phyloP scores from a whole-genome alignment of 1,140 invertebrate species.

The Drosophila setifemur region DNA sequence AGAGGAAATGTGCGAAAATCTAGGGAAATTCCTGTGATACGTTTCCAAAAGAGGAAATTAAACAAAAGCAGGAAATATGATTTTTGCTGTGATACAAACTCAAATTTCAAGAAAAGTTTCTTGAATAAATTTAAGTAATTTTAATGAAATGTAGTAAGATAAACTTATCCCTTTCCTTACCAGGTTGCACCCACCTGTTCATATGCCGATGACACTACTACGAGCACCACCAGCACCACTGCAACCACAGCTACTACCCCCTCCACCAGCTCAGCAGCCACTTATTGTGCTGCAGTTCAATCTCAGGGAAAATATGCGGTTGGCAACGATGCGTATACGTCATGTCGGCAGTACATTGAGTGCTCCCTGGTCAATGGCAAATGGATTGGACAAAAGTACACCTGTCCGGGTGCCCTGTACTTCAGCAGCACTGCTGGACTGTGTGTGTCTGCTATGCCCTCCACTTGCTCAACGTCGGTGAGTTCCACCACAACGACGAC shows the following conservation, averaged over 20 bases:
- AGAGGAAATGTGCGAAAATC: too few relatives aligned
- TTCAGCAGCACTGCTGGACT: conserved; percentile 33
- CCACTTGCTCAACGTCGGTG: conserved; percentile 10
- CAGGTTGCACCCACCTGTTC: conserved; percentile 56
- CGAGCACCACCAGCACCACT: conserved; percentile 25
- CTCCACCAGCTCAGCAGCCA: conserved; percentile 34
- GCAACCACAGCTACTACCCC: conserved; percentile 1
- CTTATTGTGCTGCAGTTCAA: conserved; percentile 52
- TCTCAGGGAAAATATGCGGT: conserved; percentile 45
- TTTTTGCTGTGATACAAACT: too few relatives aligned
- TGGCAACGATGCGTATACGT: conserved; percentile 43
- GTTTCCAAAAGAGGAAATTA: not conserved
- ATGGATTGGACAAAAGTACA: conserved; percentile 60
- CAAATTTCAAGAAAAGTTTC: too few relatives aligned
- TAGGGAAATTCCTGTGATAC: not conserved
- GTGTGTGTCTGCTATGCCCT: conserved; percentile 13
- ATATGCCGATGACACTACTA: conserved; percentile 39
- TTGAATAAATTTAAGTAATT: too few relatives aligned
- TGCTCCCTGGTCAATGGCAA: conserved; percentile 33
- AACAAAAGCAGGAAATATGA: too few relatives aligned
- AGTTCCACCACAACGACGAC: conserved; percentile 22
- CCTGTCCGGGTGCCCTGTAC: conserved; percentile 45
- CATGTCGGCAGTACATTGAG: conserved; percentile 66
- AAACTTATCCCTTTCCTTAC: not conserved
- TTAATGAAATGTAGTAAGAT: too few relatives aligned